These are phyloP conservation scores for Epinotia ramella DNA, from an alignment of 2,888 invertebrate genomes.

Conservation along the genomic window DNA sequence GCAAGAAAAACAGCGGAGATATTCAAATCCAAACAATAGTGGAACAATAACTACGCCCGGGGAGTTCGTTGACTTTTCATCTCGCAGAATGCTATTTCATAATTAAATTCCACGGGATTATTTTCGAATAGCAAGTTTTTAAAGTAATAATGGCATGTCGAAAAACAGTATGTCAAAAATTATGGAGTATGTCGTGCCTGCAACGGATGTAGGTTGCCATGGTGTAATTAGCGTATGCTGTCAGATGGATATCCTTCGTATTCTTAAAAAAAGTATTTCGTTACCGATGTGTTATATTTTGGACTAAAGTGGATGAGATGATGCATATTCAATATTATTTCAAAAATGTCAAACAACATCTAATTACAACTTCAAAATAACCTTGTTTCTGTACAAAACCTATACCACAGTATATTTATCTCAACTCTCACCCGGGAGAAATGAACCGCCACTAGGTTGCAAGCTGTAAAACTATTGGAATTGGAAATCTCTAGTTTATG, in stretches of 20 bases:
- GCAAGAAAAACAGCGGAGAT: conserved; percentile 3
- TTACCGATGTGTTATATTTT: not conserved
- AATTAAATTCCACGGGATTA: not conserved
- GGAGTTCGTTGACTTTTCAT: conserved; percentile 18
- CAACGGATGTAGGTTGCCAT: not conserved
- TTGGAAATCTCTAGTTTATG: conserved; percentile 16
- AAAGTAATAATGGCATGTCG: not conserved
- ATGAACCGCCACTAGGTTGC: not conserved
- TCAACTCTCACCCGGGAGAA: not conserved
- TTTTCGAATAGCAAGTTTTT: not conserved
- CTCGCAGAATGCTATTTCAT: not conserved
- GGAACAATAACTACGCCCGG: not conserved
- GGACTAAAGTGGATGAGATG: not conserved
- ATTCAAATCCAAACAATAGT: conserved; percentile 22
- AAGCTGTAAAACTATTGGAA: conserved; percentile 9
- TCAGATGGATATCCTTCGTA: not conserved
- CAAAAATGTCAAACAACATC: not conserved
- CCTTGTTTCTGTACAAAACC: too few relatives aligned
- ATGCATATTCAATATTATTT: not conserved
- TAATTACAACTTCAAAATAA: not conserved
- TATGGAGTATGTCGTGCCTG: not conserved
- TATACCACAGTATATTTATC: not conserved
- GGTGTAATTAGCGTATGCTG: not conserved
- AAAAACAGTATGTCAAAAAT: not conserved
- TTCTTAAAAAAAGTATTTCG: not conserved